A percentile compares a stretch with the other conserved stretches of the same genome.
Conservation (phyloP, 2,888 invertebrate genomes). For the Chrysolina oricalcia region DNA sequence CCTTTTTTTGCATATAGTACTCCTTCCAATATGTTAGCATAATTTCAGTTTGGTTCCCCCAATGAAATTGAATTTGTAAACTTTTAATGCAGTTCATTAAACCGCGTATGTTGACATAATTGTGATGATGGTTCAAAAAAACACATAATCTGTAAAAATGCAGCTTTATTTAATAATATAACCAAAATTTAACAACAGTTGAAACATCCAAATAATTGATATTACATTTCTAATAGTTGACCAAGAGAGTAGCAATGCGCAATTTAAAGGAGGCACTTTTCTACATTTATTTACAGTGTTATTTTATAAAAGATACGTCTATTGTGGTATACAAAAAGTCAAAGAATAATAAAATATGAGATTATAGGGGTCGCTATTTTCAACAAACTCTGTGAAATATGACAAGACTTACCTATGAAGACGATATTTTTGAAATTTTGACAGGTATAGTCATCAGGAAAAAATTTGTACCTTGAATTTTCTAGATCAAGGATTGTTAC, state of each 20-base stretch:
- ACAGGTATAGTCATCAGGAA: neutral
- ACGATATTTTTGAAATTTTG: neutral
- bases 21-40: no score
- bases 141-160: slow-evolving; percentile 67
- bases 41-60: no score
- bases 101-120: neutral
- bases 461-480: neutral
- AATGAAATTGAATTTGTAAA: no score
- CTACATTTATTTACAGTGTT: slow-evolving; percentile 68
- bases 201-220: slow-evolving; percentile 68
- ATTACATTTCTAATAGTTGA: slow-evolving; percentile 69
- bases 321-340: slow-evolving; percentile 32
- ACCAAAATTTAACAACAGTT: slow-evolving; percentile 70
- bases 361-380: neutral
- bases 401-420: neutral
- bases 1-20: no score
- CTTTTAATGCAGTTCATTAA: no score
- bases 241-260: slow-evolving; percentile 71
- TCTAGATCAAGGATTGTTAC: neutral
- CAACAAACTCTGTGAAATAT: slow-evolving; percentile 14
- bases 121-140: neutral
- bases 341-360: slow-evolving; percentile 3
- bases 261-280: slow-evolving; percentile 71
- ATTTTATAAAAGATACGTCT: slow-evolving; percentile 40
- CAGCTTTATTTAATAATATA: slow-evolving; percentile 70